Base-by-base conservation (phyloP, 2,113 vertebrate genomes). In the Smithornis capensis region DNA sequence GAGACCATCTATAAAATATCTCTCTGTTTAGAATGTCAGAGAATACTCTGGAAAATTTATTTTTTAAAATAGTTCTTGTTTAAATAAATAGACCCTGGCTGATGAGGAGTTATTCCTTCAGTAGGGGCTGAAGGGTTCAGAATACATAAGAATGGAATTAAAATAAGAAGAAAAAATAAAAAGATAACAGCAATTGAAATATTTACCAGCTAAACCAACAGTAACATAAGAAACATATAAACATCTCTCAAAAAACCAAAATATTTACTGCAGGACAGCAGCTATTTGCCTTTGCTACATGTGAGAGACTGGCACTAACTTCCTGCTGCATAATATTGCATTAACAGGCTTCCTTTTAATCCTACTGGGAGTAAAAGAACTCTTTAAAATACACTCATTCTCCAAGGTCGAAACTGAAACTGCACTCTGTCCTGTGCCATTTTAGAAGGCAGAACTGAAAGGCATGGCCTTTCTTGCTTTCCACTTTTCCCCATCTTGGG, bases 221-320 rank as follows among this genome's bases (percentile, higher is more conserved):
- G 14, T 63, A 94, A 84, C 90, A 87, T 88, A 91, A 91, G 70
- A 95, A 84, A 68, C n/a, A 76, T 75, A 75, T 75, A 92, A 94
- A 76, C 40, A 83, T 37, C n/a, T 79, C 49, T 84, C 57, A 42
- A 91, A 87, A 90, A 16, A 2, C 1, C 56, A 94, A 93, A 91
- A 89, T 68, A 92, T 84, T 86, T 95, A 49, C 50, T 27, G 52
- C 35, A 86, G 16, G 4, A 82, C 40, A 82, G 37, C 57, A 87
- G 57, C 27, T 87, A 42, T 90, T 89, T 92, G 59, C 21, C 37
- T 82, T 84, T 93, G 65, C 50, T 75, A 63, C 44, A 50, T 76
- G 14, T 62, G 31, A 83, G n/a, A 75, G 15, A 40, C 53, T 40
- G 85, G 22, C 33, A 49, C 22, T 90, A 37, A 31, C 21, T 59